These are phyloP conservation scores for Oryzias sinensis DNA, from an alignment of 2,797 vertebrate species.

Conservation along the genomic window DNA sequence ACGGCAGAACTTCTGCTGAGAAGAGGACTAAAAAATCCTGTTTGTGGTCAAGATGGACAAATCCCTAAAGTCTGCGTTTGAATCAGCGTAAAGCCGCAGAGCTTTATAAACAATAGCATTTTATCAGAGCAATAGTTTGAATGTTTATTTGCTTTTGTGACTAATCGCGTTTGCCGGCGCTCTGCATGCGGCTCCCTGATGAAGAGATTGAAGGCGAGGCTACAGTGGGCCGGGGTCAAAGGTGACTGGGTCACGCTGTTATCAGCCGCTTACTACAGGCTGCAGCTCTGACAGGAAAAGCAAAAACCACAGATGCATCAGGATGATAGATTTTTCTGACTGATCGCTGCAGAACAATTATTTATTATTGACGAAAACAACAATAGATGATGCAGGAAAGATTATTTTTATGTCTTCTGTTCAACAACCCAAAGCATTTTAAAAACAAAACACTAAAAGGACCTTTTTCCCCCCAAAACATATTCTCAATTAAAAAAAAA, in stretches of 20 bases:
- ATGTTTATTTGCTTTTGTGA: conserved; percentile 40
- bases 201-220: conserved; percentile 32
- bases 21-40: not conserved
- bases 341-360: too few relatives aligned
- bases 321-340: too few relatives aligned
- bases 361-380: too few relatives aligned
- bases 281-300: conserved; percentile 11
- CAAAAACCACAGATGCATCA: not conserved
- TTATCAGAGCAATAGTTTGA: conserved; percentile 41
- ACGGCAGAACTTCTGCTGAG: conserved; percentile 14
- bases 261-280: conserved; percentile 18
- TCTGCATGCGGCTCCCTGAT: conserved; percentile 29
- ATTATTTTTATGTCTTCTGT: too few relatives aligned
- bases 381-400: too few relatives aligned
- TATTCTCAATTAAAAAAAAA: too few relatives aligned
- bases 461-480: too few relatives aligned
- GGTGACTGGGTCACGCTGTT: conserved; percentile 58
- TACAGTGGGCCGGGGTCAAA: conserved; percentile 40
- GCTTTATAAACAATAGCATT: conserved; percentile 15
- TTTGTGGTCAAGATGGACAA: not conserved
- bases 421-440: too few relatives aligned
- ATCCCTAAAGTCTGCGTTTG: conserved; percentile 5
- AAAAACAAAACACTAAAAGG: too few relatives aligned
- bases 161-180: conserved; percentile 55
- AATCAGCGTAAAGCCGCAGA: conserved; percentile 22